phyloP scores from a whole-genome alignment of 2,113 vertebrate species.

The Pycnonotus jocosus region DNA sequence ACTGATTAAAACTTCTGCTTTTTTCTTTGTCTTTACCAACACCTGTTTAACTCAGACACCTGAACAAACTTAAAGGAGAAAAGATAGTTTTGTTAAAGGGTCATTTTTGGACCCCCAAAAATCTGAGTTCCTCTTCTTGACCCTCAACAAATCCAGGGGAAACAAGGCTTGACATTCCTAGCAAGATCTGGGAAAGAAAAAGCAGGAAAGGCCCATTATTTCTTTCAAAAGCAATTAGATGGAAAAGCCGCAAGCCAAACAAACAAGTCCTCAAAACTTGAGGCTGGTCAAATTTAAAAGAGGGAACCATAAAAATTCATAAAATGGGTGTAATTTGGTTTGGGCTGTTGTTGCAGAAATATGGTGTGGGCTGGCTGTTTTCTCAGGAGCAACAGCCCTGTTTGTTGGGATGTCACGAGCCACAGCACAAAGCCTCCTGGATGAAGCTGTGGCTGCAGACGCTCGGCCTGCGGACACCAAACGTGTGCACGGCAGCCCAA shows the following conservation, averaged over 20 bases:
- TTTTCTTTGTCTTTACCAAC: slow-evolving; percentile 1
- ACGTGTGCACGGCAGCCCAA: not conserved
- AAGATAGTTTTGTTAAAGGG: slow-evolving; percentile 2
- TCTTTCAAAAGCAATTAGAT: not conserved
- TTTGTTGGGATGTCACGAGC: not conserved
- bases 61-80: slow-evolving; percentile 19
- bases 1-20: not conserved
- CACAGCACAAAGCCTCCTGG: not conserved
- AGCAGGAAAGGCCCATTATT: not conserved
- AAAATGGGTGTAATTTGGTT: not conserved
- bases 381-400: not conserved
- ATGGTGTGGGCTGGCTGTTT: not conserved
- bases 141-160: not conserved
- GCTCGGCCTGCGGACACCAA: accelerated
- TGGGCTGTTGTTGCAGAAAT: not conserved
- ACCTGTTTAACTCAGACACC: slow-evolving; percentile 21
- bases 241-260: not conserved
- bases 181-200: not conserved
- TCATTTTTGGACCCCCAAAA: not conserved
- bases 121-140: not conserved
- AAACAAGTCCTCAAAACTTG: not conserved
- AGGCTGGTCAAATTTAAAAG: not conserved
- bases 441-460: not conserved
- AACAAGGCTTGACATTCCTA: not conserved
- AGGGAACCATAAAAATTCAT: not conserved